Base-by-base conservation (phyloP, 2,888 invertebrate genomes). In the Dryomyza anilis region DNA sequence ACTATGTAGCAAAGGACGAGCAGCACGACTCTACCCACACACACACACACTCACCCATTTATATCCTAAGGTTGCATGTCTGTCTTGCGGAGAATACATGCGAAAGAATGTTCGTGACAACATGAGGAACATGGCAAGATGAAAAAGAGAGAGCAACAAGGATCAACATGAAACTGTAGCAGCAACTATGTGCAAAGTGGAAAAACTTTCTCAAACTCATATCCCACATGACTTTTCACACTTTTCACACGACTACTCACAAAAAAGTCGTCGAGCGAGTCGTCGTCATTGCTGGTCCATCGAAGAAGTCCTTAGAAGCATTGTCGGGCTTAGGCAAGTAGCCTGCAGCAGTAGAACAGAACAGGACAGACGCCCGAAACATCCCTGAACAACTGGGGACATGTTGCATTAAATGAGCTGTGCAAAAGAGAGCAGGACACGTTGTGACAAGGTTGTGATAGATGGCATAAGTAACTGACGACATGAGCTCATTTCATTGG, bases 201-300 rank as follows among this genome's bases (percentile, higher is more conserved):
- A 58, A 48, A 65, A 65, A 56, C 50, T 55, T 48, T 62, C 30
- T 45, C 23, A 57, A 57, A 61, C 23, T 45, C 43, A 59, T 53
- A 59, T 64, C 64, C 64, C 64, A 59, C 53, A 55, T 64, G 59
- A 59, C 64, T 64, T 59, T 64, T 45, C 36, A 46, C 58, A 55
- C 58, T 59, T 23, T n/a, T 53, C 4, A 25, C 45, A 29, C 60
- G 16, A 59, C 30, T 59, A 59, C 59, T 33, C 19, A 33, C 25
- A 16, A 23, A n/a, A n/a, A n/a, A n/a, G n/a, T n/a, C n/a, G n/a
- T n/a, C n/a, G n/a, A n/a, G n/a, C n/a, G n/a, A n/a, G n/a, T n/a
- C n/a, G n/a, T n/a, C n/a, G n/a, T n/a, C n/a, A n/a, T n/a, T n/a
- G n/a, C n/a, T n/a, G n/a, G n/a, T 5, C 10, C 23, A 46, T 8